Base-by-base conservation (phyloP, 2,888 invertebrate genomes). In the Acronicta leporina region DNA sequence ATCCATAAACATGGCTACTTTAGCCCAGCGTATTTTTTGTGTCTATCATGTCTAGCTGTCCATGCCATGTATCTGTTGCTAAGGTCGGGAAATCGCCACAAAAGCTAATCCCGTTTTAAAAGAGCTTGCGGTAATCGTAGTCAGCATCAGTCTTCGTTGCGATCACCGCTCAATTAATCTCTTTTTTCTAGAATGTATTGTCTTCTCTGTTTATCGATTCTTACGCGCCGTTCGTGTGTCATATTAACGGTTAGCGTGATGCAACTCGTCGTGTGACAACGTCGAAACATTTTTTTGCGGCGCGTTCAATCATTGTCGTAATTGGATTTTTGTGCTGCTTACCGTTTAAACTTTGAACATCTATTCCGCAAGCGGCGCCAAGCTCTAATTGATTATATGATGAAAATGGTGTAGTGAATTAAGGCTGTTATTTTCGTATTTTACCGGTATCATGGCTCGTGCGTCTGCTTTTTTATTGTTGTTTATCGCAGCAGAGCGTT, bases 61-160 rank as follows among this genome's bases (percentile, higher is more conserved):
- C 80, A 71, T 76, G 76, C 53, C 79, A 79, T 82, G 84, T 82
- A 81, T 78, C 78, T 79, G 76, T 75, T 79, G 76, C 49, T 59
- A 60, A 60, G 56, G n/a, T 65, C 58, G 74, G 81, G 79, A 85
- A 83, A 73, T 80, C 77, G 75, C 80, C 83, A 87, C 87, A 88
- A 88, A 88, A 82, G 82, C 77, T 78, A 73, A 79, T 91, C 87
- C 91, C 92, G 92, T 91, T 92, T 82, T 83, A 83, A 84, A 79
- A 84, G 83, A 81, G 80, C 82, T 90, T 88, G 87, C 88, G 88
- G 88, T 90, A 88, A 89, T 87, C 86, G 81, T 65, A 79, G 82
- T 79, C 81, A 75, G 76, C 81, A 83, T 84, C 82, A 78, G 79
- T 83, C 81, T 80, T 75, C 74, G 79, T 79, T 77, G 77, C 74